Conservation (phyloP, 2,797 vertebrate species). For the Lateolabrax maculatus region DNA sequence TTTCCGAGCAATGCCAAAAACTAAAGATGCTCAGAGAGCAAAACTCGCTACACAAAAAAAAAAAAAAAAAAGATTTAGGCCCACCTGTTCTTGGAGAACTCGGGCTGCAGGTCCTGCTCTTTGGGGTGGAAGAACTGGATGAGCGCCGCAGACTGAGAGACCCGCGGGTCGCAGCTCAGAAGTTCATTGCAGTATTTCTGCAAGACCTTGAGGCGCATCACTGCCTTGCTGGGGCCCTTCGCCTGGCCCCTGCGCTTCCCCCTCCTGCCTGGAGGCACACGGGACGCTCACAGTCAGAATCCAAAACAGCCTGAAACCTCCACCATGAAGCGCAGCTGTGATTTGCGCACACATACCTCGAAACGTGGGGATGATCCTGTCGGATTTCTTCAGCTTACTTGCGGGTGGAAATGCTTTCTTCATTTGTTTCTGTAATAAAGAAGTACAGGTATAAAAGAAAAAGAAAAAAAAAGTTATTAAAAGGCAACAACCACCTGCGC, state of each 20-base stretch:
- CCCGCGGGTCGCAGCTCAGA: constrained; percentile 76
- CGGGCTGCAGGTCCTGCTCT: constrained; percentile 86
- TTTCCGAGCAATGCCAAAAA: no score
- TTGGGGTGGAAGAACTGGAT: constrained; percentile 88
- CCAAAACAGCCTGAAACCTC: no score
- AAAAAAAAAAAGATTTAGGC: neutral
- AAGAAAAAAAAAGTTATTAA: no score
- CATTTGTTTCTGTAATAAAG: constrained; percentile 74
- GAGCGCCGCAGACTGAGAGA: constrained; percentile 79
- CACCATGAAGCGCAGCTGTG: no score
- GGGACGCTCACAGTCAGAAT: neutral
- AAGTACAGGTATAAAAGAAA: no score
- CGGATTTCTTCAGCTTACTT: constrained; percentile 68
- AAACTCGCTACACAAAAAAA: no score
- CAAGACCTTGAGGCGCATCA: constrained; percentile 83
- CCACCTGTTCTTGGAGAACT: constrained; percentile 89
- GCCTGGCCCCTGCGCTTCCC: constrained; percentile 32
- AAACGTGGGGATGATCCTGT: constrained; percentile 82
- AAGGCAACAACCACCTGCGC: neutral
- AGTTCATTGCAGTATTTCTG: constrained; percentile 87
- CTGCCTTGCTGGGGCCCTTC: constrained; percentile 65
- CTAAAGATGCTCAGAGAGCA: no score
- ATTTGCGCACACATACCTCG: constrained; percentile 59
- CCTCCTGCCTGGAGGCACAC: constrained; percentile 56
- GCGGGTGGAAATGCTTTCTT: constrained; percentile 78